These are phyloP conservation scores for Lasioglossum lativentre DNA, from an alignment of 2,888 invertebrate genomes.

Conservation along the genomic window DNA sequence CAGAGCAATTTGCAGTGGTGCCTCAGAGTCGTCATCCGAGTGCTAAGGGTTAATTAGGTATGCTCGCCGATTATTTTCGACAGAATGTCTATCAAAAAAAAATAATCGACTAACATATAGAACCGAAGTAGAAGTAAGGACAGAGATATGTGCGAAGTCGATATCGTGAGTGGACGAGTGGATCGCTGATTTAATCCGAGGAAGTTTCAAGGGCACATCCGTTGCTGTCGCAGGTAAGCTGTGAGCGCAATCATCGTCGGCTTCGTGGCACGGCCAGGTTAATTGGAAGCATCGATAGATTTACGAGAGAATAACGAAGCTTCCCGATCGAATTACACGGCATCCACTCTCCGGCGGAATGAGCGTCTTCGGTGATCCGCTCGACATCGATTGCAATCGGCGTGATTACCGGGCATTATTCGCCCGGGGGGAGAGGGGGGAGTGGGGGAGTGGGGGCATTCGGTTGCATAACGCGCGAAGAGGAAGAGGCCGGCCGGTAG, in stretches of 20 bases:
- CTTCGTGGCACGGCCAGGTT: neutral
- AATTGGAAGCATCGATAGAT: neutral
- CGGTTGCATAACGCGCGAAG: conserved; percentile 37
- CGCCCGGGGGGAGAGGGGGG: too few species aligned
- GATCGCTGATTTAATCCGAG: neutral
- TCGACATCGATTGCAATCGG: conserved; percentile 27
- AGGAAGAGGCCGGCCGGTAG: conserved; percentile 33
- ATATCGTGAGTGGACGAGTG: neutral
- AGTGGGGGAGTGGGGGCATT: too few species aligned
- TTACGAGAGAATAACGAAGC: conserved; percentile 14
- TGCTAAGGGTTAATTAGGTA: too few species aligned
- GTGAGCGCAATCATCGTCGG: neutral
- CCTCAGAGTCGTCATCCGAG: too few species aligned
- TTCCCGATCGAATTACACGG: conserved; percentile 15
- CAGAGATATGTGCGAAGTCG: neutral
- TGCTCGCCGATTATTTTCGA: neutral
- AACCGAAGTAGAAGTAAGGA: neutral
- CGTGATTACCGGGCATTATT: conserved; percentile 44
- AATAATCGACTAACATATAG: neutral
- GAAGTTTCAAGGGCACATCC: neutral
- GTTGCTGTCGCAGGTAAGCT: neutral
- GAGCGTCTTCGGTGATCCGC: neutral
- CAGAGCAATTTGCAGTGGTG: too few species aligned
- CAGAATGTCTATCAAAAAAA: neutral
- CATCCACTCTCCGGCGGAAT: neutral